A percentile compares a stretch with the other conserved stretches of the same genome.
phyloP scores from a whole-genome alignment of 2,113 vertebrate species.

The Thalassarche chlororhynchos region DNA sequence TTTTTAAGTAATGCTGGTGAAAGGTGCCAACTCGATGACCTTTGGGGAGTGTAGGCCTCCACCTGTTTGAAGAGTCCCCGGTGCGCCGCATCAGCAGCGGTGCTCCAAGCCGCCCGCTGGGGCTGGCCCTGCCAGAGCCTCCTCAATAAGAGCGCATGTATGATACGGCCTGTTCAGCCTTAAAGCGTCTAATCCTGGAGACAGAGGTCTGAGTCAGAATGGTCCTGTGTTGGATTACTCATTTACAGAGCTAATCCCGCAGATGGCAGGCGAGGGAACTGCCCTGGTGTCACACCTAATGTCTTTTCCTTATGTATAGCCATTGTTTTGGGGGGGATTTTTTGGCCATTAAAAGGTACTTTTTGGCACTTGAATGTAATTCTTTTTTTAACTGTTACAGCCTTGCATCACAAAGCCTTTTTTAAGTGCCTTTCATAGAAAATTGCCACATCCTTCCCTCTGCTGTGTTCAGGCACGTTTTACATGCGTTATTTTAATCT shows the following conservation, averaged over 20 bases:
- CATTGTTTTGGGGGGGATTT: conserved; percentile 2
- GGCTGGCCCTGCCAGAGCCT: background rate
- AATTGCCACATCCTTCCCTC: conserved; percentile 37
- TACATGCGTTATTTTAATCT: conserved; percentile 3
- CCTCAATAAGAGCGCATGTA: accelerated
- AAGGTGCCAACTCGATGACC: background rate
- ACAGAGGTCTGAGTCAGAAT: background rate
- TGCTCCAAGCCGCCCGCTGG: accelerated
- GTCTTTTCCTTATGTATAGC: conserved; percentile 20
- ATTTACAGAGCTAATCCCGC: background rate
- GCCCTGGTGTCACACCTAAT: background rate
- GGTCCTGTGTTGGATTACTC: background rate
- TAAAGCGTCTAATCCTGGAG: too few relatives aligned
- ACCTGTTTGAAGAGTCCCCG: background rate
- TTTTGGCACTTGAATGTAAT: background rate
- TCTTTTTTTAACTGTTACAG: conserved; percentile 12
- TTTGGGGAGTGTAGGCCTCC: background rate
- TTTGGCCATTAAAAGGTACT: background rate
- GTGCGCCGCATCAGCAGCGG: accelerated
- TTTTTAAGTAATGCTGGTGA: background rate
- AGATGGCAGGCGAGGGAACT: background rate
- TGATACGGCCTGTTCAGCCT: accelerated
- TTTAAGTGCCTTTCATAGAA: background rate
- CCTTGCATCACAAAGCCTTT: conserved; percentile 9
- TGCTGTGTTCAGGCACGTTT: conserved; percentile 19